Conservation (phyloP, 2,888 invertebrate genomes). For the Arrhopalites spinosus region DNA sequence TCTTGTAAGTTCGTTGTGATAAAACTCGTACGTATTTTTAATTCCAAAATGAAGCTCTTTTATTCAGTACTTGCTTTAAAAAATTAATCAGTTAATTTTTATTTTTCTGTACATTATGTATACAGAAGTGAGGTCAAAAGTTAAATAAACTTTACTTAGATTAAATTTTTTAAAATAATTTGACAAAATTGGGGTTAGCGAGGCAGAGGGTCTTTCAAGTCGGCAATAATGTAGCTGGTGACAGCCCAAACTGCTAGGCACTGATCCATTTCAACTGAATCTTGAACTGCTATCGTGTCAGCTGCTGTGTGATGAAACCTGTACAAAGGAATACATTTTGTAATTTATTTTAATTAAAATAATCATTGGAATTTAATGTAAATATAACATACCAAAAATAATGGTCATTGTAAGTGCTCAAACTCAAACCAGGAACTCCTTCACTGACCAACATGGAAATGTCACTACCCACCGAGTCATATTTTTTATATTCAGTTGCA, state of each 20-base stretch:
- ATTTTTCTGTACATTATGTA: too few species aligned
- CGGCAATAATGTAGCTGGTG: constrained; percentile 75
- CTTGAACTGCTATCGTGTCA: constrained; percentile 77
- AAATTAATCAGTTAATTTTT: too few species aligned
- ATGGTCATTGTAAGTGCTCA: constrained; percentile 70
- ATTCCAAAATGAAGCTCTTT: too few species aligned
- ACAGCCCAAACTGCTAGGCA: constrained; percentile 79
- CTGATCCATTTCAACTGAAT: constrained; percentile 71
- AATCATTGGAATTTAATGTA: background rate
- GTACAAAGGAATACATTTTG: background rate
- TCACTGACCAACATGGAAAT: constrained; percentile 67
- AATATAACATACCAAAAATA: constrained; percentile 80
- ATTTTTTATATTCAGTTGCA: constrained; percentile 63
- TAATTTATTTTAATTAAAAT: too few species aligned
- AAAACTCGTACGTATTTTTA: too few species aligned
- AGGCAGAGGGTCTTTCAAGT: constrained; percentile 72
- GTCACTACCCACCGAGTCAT: constrained; percentile 70
- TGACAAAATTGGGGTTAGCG: too few species aligned
- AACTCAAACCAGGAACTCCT: constrained; percentile 73
- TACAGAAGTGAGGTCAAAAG: too few species aligned
- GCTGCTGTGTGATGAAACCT: constrained; percentile 76
- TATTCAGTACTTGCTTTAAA: too few species aligned
- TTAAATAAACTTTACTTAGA: too few species aligned
- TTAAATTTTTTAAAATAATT: too few species aligned
- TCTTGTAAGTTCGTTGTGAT: too few species aligned